These are phyloP conservation scores for Sitta europaea DNA, from an alignment of 2,113 vertebrate genomes.

Conservation along the genomic window DNA sequence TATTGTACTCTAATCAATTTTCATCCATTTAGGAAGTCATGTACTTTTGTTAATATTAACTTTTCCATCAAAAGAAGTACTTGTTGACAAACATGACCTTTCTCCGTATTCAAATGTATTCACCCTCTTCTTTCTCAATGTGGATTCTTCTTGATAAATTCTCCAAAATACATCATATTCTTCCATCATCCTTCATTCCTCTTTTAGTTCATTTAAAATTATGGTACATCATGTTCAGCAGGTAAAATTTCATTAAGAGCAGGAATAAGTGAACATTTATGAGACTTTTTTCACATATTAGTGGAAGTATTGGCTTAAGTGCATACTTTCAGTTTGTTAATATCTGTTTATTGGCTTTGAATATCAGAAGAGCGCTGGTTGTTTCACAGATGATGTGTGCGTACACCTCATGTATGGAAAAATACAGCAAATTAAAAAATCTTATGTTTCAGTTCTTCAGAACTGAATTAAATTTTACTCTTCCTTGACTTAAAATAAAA, in stretches of 20 bases:
- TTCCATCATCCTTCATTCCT: background rate
- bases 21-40: background rate
- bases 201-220: background rate
- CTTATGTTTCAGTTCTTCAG: background rate
- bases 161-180: background rate
- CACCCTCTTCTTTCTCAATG: background rate
- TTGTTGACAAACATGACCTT: background rate
- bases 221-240: fast-evolving
- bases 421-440: background rate
- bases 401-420: background rate
- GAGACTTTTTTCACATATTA: background rate
- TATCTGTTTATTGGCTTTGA: background rate
- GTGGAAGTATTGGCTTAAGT: background rate
- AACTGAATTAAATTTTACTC: background rate
- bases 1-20: background rate
- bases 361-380: background rate
- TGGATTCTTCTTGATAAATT: background rate
- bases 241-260: background rate
- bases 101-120: background rate
- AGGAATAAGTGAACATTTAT: background rate
- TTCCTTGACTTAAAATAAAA: background rate
- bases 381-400: background rate
- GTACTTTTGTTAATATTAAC: background rate
- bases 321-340: background rate
- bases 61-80: background rate